phyloP scores from a whole-genome alignment of 1,140 invertebrate species.

The Drosophila grimshawi region DNA sequence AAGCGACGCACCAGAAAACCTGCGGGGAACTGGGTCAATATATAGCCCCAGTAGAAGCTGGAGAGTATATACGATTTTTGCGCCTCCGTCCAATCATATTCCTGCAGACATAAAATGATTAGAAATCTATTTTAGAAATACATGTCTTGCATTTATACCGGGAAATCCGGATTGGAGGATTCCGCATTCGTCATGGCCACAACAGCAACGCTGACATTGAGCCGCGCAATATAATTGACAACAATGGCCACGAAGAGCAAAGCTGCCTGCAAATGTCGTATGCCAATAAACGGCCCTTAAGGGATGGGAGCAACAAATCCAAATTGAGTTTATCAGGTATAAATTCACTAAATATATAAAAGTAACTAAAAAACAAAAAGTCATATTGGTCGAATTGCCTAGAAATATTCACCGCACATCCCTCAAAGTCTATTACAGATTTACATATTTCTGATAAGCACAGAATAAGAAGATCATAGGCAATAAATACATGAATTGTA shows the following conservation, averaged over 20 bases:
- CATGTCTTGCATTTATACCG: constrained; percentile 26
- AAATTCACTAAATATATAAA: background rate
- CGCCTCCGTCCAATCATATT: constrained; percentile 85
- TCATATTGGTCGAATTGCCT: background rate
- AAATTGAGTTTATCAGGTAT: background rate
- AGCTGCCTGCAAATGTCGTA: constrained; percentile 88
- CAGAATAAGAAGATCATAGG: too few relatives aligned
- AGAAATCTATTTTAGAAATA: background rate
- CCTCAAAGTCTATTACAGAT: too few relatives aligned
- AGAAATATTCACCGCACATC: too few relatives aligned
- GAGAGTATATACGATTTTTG: constrained; percentile 86
- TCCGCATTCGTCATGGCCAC: constrained; percentile 88
- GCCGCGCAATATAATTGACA: constrained; percentile 87
- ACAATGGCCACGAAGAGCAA: constrained; percentile 88
- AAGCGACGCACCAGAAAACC: constrained; percentile 88
- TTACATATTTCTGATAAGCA: too few relatives aligned
- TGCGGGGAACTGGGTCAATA: constrained; percentile 87
- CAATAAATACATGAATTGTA: too few relatives aligned
- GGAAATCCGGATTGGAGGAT: constrained; percentile 64
- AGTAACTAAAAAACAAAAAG: background rate
- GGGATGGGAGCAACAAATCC: background rate
- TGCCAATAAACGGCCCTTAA: constrained; percentile 84
- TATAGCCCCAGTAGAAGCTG: constrained; percentile 88
- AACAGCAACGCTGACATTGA: constrained; percentile 89
- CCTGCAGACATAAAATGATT: constrained; percentile 28